These are phyloP conservation scores for Acipenser oxyrinchus DNA, from an alignment of 2,797 vertebrate species.

Conservation along the genomic window DNA sequence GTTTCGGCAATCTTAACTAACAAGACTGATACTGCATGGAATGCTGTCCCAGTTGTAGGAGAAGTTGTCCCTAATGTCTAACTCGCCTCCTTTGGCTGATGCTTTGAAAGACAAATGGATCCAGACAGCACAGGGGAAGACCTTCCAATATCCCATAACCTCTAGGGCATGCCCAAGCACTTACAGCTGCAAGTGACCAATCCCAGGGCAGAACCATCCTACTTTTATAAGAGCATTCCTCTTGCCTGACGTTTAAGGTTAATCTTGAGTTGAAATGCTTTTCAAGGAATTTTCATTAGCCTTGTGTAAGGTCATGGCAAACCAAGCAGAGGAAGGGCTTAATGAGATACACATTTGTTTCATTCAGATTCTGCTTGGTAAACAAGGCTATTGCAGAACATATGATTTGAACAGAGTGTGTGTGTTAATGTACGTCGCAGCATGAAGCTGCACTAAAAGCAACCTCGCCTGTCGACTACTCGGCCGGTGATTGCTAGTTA, in stretches of 20 bases:
- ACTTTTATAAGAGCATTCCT: neutral
- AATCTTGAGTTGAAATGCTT: neutral
- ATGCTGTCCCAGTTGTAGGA: too few species aligned
- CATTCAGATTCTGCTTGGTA: neutral
- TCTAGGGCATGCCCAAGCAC: neutral
- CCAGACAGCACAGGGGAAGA: too few species aligned
- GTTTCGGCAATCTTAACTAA: too few species aligned
- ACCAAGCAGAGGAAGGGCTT: neutral
- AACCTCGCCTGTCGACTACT: too few species aligned
- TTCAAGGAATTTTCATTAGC: slow-evolving; percentile 5
- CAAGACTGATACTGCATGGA: too few species aligned
- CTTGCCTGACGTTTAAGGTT: neutral
- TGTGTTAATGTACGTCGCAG: too few species aligned
- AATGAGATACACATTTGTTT: slow-evolving; percentile 6
- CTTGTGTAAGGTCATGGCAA: neutral
- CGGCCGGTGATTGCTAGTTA: too few species aligned
- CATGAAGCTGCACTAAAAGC: too few species aligned
- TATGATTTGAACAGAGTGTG: too few species aligned
- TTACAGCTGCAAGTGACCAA: neutral
- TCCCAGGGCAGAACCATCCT: neutral
- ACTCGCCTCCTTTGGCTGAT: too few species aligned
- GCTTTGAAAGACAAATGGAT: too few species aligned
- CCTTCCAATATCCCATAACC: neutral
- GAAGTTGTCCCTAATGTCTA: too few species aligned
- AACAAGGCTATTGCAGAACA: neutral